phyloP scores from a whole-genome alignment of 1,140 invertebrate genomes.

The Caenorhabditis latens region DNA sequence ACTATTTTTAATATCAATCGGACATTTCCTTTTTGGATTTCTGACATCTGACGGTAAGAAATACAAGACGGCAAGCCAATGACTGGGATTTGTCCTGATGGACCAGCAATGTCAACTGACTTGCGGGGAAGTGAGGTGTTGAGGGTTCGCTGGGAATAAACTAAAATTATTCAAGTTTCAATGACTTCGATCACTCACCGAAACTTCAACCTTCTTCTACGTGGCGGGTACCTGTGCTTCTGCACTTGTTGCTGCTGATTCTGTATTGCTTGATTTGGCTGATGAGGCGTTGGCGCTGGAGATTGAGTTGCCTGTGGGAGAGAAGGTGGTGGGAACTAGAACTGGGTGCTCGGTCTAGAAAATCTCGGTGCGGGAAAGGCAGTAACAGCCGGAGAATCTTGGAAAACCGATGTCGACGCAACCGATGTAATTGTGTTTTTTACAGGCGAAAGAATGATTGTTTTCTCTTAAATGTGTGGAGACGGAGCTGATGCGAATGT shows the following conservation, averaged over 20 bases:
- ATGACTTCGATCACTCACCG: not conserved
- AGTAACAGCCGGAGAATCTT: not conserved
- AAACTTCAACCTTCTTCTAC: not conserved
- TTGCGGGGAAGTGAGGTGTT: not conserved
- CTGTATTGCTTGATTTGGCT: constrained; percentile 15
- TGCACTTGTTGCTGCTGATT: constrained; percentile 24
- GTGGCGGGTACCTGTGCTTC: not conserved
- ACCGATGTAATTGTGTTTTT: not conserved
- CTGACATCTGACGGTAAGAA: no score
- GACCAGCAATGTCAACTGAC: not conserved
- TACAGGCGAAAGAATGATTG: constrained; percentile 8
- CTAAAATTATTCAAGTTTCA: no score
- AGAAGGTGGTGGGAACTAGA: constrained; percentile 33
- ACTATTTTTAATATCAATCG: no score
- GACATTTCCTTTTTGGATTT: no score
- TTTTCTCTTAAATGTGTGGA: not conserved
- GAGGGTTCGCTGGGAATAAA: not conserved
- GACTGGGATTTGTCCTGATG: no score
- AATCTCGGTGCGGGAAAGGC: not conserved
- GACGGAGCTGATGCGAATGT: not conserved
- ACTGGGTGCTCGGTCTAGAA: not conserved
- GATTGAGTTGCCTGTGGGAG: not conserved
- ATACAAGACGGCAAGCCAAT: no score
- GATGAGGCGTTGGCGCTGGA: not conserved
- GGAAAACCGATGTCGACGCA: not conserved